Percentiles rank a stretch among this genome's conserved stretches.
Evolutionary conservation across 2,888 invertebrate species (phyloP).

Genomic region (Timema cristinae): DNA sequence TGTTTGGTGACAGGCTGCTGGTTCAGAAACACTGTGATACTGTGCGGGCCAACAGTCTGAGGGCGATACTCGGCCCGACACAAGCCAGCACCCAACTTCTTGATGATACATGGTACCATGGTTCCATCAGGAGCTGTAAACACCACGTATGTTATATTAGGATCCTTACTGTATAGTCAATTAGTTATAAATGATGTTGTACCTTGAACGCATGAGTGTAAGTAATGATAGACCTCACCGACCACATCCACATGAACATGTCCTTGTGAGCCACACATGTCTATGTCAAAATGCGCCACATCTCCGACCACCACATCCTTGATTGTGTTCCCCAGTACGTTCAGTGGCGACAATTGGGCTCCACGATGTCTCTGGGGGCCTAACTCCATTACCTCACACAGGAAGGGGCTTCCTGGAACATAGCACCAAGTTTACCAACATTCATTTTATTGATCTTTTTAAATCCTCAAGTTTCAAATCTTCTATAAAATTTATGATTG

Average conservation of each 20-base stretch:
- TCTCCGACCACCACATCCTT: conserved; percentile 45
- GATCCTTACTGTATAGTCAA: background rate
- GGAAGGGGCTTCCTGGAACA: conserved; percentile 76
- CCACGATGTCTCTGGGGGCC: conserved; percentile 34
- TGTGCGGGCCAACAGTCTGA: conserved; percentile 68
- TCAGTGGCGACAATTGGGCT: too few relatives aligned
- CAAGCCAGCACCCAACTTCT: conserved; percentile 43
- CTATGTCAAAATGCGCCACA: conserved; percentile 46
- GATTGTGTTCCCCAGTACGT: conserved; percentile 37
- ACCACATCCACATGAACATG: conserved; percentile 50
- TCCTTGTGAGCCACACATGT: conserved; percentile 47
- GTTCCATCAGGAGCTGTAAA: conserved; percentile 50
- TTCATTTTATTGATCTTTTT: too few relatives aligned
- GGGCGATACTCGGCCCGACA: conserved; percentile 72
- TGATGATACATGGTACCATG: conserved; percentile 46
- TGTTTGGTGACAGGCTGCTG: conserved; percentile 58
- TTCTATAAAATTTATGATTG: too few relatives aligned
- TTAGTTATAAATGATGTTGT: too few relatives aligned
- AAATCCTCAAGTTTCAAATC: too few relatives aligned
- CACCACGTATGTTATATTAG: background rate
- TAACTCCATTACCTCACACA: conserved; percentile 62
- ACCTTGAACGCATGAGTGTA: too few relatives aligned
- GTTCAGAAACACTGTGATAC: conserved; percentile 62
- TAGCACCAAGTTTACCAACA: background rate
- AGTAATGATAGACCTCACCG: conserved; percentile 42